Conservation (phyloP, 1,140 invertebrate species). For the Popillia japonica region DNA sequence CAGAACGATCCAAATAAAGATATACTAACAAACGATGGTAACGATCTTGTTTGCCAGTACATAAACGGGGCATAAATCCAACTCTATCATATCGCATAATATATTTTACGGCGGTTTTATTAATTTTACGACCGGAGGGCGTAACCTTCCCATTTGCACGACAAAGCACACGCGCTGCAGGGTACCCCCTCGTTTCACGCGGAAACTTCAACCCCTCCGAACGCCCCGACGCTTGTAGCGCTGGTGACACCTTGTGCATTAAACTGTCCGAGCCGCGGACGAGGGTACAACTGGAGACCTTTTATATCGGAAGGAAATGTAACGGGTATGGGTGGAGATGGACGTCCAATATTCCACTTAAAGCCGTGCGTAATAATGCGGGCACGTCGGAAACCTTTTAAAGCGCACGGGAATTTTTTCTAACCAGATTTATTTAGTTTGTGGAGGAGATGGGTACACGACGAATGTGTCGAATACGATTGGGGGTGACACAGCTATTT, state of each 20-base stretch:
- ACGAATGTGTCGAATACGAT: too few species aligned
- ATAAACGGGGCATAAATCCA: background rate
- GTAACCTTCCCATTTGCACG: background rate
- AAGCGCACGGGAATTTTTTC: background rate
- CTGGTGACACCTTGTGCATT: background rate
- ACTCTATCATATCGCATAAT: background rate
- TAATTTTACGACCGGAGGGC: background rate
- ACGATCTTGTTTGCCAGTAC: background rate
- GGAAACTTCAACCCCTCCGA: background rate
- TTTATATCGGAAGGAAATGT: background rate
- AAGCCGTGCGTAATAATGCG: constrained; percentile 1
- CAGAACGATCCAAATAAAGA: background rate
- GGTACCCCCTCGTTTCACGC: background rate
- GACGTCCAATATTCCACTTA: background rate
- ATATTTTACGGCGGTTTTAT: constrained; percentile 5
- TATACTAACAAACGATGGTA: background rate
- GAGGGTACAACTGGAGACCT: background rate
- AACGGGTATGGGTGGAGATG: background rate
- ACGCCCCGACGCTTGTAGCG: background rate
- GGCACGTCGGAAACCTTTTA: background rate
- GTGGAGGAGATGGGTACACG: too few species aligned
- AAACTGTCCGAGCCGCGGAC: constrained; percentile 1
- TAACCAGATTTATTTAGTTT: too few species aligned
- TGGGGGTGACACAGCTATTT: too few species aligned
- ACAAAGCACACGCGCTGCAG: background rate